Evolutionary conservation across 2,113 vertebrate genomes (phyloP).

Genomic region (Amblyopsis rosae): DNA sequence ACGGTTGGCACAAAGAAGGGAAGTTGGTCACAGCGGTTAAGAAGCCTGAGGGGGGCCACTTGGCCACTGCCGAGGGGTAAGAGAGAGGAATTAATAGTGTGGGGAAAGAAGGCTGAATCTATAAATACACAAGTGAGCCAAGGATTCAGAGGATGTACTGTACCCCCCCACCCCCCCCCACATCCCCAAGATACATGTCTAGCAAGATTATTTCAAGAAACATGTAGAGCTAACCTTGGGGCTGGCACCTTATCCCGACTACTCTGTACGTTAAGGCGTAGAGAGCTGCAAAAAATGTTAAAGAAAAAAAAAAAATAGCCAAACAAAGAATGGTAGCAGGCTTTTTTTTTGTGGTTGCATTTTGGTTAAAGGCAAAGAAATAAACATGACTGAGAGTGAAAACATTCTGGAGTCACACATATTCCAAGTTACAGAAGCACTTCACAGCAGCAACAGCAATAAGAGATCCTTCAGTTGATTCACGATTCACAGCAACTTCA

Average conservation of each 20-base stretch:
- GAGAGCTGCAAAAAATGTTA: slow-evolving; percentile 85
- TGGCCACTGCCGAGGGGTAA: slow-evolving; percentile 40
- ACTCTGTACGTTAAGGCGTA: slow-evolving; percentile 98
- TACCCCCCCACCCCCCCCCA: slow-evolving; percentile 58
- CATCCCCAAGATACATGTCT: slow-evolving; percentile 60
- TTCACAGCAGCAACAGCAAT: neutral
- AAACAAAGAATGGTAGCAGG: slow-evolving; percentile 83
- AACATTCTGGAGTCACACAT: slow-evolving; percentile 56
- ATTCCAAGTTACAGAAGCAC: slow-evolving; percentile 28
- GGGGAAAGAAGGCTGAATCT: slow-evolving; percentile 32
- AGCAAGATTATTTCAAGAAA: slow-evolving; percentile 88
- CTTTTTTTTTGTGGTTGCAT: slow-evolving; percentile 62
- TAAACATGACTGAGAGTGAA: slow-evolving; percentile 79
- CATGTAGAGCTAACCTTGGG: slow-evolving; percentile 94
- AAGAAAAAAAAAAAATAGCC: slow-evolving; percentile 95
- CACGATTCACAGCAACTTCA: no score
- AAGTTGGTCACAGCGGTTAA: slow-evolving; percentile 39
- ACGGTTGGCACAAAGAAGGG: slow-evolving; percentile 19
- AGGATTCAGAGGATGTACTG: slow-evolving; percentile 77
- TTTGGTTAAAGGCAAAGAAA: slow-evolving; percentile 30
- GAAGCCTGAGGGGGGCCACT: slow-evolving; percentile 43
- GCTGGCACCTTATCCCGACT: slow-evolving; percentile 96
- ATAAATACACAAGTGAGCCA: slow-evolving; percentile 69
- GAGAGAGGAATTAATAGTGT: slow-evolving; percentile 41
- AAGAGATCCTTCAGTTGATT: no score